Conservation (phyloP, 1,140 invertebrate species). For the Eupeodes corollae region DNA sequence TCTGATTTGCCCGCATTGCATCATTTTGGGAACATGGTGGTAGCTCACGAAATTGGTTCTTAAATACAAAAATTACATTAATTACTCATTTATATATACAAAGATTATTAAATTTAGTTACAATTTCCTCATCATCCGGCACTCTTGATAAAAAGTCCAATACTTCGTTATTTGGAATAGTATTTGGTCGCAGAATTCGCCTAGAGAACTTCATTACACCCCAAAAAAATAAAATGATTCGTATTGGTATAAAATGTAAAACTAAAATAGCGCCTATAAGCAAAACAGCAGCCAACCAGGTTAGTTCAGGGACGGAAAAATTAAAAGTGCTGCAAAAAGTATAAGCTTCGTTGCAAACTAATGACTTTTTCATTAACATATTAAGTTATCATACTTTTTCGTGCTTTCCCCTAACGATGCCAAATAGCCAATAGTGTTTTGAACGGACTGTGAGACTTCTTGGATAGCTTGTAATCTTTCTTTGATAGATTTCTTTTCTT, state of each 20-base stretch:
- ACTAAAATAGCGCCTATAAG: slow-evolving; percentile 59
- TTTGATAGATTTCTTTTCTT: slow-evolving; percentile 91
- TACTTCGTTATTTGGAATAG: slow-evolving; percentile 94
- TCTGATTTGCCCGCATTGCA: slow-evolving; percentile 39
- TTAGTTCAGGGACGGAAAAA: slow-evolving; percentile 93
- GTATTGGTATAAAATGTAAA: slow-evolving; percentile 81
- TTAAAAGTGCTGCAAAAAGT: slow-evolving; percentile 75
- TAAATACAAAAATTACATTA: not conserved
- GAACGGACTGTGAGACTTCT: slow-evolving; percentile 88
- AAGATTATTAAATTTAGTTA: slow-evolving; percentile 40
- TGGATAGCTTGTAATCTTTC: slow-evolving; percentile 89
- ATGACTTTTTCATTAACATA: not conserved
- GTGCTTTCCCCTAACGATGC: slow-evolving; percentile 84
- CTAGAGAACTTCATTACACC: slow-evolving; percentile 95
- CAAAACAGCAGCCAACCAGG: slow-evolving; percentile 77
- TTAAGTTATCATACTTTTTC: slow-evolving; percentile 67
- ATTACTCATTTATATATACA: not conserved
- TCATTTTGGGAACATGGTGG: slow-evolving; percentile 42
- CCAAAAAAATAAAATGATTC: slow-evolving; percentile 90
- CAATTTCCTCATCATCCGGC: slow-evolving; percentile 86
- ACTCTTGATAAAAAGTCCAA: slow-evolving; percentile 91
- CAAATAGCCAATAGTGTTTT: slow-evolving; percentile 86
- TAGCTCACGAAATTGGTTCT: slow-evolving; percentile 46
- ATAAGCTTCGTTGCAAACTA: not conserved
- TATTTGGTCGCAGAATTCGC: slow-evolving; percentile 83